These are phyloP conservation scores for Spodoptera picta DNA, from an alignment of 2,888 invertebrate species.

Conservation along the genomic window DNA sequence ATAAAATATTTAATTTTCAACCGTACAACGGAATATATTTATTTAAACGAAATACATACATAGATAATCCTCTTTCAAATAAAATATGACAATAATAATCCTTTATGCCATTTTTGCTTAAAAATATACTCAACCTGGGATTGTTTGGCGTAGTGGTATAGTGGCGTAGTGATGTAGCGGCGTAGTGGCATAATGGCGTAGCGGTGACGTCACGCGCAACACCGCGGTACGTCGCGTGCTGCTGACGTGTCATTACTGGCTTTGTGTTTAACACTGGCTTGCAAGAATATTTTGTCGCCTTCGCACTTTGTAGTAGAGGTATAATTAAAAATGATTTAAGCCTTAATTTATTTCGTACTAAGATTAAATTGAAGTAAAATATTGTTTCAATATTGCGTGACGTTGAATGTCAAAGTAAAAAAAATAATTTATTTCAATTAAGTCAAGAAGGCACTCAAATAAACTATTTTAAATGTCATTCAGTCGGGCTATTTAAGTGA, in stretches of 20 bases:
- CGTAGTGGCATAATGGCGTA: constrained; percentile 3
- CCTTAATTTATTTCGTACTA: constrained; percentile 4
- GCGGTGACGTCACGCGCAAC: constrained; percentile 26
- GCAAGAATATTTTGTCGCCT: constrained; percentile 32
- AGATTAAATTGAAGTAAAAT: too few species aligned
- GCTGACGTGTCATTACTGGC: constrained; percentile 55
- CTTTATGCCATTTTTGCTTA: constrained; percentile 10
- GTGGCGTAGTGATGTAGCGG: background rate
- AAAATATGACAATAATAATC: background rate
- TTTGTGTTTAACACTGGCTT: constrained; percentile 41
- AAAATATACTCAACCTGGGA: constrained; percentile 13
- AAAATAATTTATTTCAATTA: too few species aligned
- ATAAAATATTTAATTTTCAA: too few species aligned
- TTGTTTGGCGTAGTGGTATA: background rate
- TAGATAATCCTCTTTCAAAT: too few species aligned
- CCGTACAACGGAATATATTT: too few species aligned
- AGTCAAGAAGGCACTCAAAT: too few species aligned
- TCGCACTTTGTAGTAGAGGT: constrained; percentile 30
- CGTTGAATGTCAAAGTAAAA: too few species aligned
- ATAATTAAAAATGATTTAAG: constrained; percentile 30
- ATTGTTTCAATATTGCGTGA: too few species aligned
- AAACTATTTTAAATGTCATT: too few species aligned
- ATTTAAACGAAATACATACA: too few species aligned
- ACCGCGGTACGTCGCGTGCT: constrained; percentile 35
- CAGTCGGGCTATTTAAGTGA: too few species aligned